These are phyloP conservation scores for Asarcornis scutulata DNA, from an alignment of 2,113 vertebrate species.

Conservation along the genomic window DNA sequence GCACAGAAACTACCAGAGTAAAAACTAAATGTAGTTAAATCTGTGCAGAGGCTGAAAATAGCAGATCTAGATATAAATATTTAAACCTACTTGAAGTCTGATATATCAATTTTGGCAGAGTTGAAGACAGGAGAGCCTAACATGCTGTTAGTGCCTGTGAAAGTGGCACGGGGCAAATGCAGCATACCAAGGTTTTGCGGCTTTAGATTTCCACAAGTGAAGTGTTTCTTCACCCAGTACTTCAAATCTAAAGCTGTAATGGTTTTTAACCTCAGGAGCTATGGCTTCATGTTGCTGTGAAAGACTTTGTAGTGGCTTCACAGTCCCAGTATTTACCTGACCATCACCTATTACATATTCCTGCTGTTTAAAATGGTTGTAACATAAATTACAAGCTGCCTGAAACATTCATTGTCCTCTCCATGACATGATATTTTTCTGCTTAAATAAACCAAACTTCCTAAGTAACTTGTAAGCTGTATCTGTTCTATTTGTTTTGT, in stretches of 20 bases:
- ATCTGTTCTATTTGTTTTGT: not conserved
- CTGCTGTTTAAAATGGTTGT: not conserved
- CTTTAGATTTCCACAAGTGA: not conserved
- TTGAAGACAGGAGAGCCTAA: not conserved
- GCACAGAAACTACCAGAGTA: not conserved
- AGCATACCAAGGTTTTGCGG: not conserved
- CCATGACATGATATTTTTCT: not conserved
- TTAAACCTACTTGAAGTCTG: slow-evolving; percentile 24
- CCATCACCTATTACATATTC: not conserved
- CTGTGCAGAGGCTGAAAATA: slow-evolving; percentile 19
- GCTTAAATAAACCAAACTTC: not conserved
- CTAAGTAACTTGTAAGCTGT: not conserved
- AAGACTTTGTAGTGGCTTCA: not conserved
- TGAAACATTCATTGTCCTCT: not conserved
- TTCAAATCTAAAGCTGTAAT: not conserved
- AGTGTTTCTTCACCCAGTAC: not conserved
- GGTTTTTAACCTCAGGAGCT: not conserved
- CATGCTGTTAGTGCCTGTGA: slow-evolving; percentile 6
- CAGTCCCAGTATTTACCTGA: not conserved
- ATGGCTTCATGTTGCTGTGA: not conserved
- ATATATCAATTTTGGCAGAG: not conserved
- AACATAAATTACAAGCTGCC: not conserved
- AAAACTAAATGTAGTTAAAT: slow-evolving; percentile 3
- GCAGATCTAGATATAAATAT: slow-evolving; percentile 26
- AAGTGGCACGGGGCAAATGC: slow-evolving; percentile 13